Conservation (phyloP, 92 coral and sea anemone genomes). For the Porites cylindrica region DNA sequence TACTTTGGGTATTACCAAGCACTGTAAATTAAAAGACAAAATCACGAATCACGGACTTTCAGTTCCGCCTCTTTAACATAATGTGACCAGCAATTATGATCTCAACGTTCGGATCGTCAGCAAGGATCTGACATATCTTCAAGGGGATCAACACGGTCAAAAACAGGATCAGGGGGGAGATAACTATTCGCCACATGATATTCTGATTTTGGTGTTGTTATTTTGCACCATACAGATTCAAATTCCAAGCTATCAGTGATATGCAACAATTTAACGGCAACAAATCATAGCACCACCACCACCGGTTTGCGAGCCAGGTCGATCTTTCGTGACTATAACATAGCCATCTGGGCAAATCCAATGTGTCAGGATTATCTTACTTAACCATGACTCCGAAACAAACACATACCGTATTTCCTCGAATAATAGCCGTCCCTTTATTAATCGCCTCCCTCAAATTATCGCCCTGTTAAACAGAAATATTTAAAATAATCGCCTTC, state of each 20-base stretch:
- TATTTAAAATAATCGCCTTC: too few species aligned
- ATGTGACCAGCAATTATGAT: constrained; percentile 1
- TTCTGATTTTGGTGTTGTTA: constrained; percentile 46
- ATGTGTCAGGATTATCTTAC: too few species aligned
- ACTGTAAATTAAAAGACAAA: too few species aligned
- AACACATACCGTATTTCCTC: not conserved
- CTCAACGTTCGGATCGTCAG: constrained; percentile 55
- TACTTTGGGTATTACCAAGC: too few species aligned
- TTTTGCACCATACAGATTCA: constrained; percentile 56
- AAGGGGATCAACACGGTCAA: constrained; percentile 46
- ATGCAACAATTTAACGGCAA: constrained; percentile 28
- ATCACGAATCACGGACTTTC: too few species aligned
- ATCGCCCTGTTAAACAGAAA: too few species aligned
- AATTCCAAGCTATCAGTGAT: constrained; percentile 16
- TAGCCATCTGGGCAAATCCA: constrained; percentile 50
- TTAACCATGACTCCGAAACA: constrained; percentile 62
- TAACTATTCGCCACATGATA: constrained; percentile 54
- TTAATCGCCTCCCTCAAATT: too few species aligned
- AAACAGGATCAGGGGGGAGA: constrained; percentile 70
- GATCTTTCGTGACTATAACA: constrained; percentile 30
- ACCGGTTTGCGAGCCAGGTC: too few species aligned
- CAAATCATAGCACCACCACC: constrained; percentile 32
- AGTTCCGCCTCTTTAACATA: too few species aligned
- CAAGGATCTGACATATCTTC: constrained; percentile 52
- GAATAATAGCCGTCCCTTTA: too few species aligned